A percentile compares a stretch with the other conserved stretches of the same genome.
Conservation (phyloP, 2,797 vertebrate species). For the Thunnus albacares region DNA sequence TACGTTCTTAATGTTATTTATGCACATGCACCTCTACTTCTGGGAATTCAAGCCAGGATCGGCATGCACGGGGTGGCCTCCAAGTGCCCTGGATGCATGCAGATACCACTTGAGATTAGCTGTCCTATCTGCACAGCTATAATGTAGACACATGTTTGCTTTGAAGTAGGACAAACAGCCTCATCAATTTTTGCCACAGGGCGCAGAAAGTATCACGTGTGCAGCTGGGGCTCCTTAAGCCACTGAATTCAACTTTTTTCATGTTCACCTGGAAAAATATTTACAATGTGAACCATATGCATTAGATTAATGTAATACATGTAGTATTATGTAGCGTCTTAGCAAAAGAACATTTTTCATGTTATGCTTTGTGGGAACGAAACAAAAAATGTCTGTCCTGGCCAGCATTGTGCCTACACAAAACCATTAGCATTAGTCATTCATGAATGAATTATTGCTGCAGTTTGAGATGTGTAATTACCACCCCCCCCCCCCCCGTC, state of each 20-base stretch:
- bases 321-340: constrained; percentile 4
- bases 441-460: constrained; percentile 50
- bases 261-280: constrained; percentile 22
- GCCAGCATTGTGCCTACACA: constrained; percentile 22
- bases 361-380: constrained; percentile 32
- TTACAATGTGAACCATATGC: constrained; percentile 31
- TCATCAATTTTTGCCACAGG: constrained; percentile 36
- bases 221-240: constrained; percentile 15
- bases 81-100: constrained; percentile 31
- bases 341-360: constrained; percentile 21
- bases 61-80: constrained; percentile 39
- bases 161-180: constrained; percentile 57
- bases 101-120: constrained; percentile 50
- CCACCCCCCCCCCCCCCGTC: neutral
- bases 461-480: constrained; percentile 54
- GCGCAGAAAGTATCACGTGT: constrained; percentile 16
- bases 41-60: constrained; percentile 12
- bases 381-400: constrained; percentile 5
- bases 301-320: constrained; percentile 15
- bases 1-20: constrained; percentile 33
- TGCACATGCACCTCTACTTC: constrained; percentile 31
- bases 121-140: constrained; percentile 39
- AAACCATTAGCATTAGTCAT: constrained; percentile 18
- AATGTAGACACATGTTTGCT: constrained; percentile 44
- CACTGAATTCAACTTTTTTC: neutral